Evolutionary conservation across 1,140 invertebrate species (phyloP).

Genomic region (Drosophila paulistorum): DNA sequence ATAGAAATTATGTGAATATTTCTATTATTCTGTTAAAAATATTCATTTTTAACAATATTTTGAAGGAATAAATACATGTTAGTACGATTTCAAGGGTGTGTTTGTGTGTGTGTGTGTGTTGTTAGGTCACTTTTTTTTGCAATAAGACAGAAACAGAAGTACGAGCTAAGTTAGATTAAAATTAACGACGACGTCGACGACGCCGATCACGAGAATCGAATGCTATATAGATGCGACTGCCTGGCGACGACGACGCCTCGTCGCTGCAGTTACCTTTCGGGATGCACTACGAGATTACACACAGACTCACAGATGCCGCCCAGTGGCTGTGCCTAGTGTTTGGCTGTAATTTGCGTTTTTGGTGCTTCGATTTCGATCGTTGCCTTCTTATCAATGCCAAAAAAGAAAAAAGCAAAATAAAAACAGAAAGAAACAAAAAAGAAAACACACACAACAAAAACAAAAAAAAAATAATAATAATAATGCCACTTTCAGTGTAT

Average conservation of each 20-base stretch:
- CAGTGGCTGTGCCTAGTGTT: background rate
- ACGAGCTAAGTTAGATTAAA: slow-evolving; percentile 9
- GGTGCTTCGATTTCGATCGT: slow-evolving; percentile 65
- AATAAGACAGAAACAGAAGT: background rate
- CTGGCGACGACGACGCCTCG: background rate
- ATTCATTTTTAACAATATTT: too few species aligned
- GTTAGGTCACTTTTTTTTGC: slow-evolving; percentile 4
- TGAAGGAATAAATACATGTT: background rate
- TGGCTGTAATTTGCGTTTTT: slow-evolving; percentile 60
- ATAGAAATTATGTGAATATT: too few species aligned
- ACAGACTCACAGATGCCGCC: slow-evolving; percentile 10
- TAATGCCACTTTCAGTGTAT: slow-evolving; percentile 66
- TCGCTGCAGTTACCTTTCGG: slow-evolving; percentile 23
- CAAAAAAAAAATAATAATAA: slow-evolving; percentile 61
- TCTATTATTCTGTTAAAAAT: too few species aligned
- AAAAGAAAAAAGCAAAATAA: slow-evolving; percentile 59
- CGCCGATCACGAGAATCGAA: slow-evolving; percentile 8
- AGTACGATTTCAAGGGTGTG: background rate
- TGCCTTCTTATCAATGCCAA: slow-evolving; percentile 72
- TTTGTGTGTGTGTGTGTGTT: slow-evolving; percentile 4
- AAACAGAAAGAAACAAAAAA: slow-evolving; percentile 39
- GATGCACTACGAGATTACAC: slow-evolving; percentile 4
- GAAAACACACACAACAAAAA: slow-evolving; percentile 61
- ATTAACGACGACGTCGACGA: slow-evolving; percentile 1
- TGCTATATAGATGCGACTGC: slow-evolving; percentile 3